phyloP scores from a whole-genome alignment of 2,113 vertebrate genomes.

The Cebus imitator region DNA sequence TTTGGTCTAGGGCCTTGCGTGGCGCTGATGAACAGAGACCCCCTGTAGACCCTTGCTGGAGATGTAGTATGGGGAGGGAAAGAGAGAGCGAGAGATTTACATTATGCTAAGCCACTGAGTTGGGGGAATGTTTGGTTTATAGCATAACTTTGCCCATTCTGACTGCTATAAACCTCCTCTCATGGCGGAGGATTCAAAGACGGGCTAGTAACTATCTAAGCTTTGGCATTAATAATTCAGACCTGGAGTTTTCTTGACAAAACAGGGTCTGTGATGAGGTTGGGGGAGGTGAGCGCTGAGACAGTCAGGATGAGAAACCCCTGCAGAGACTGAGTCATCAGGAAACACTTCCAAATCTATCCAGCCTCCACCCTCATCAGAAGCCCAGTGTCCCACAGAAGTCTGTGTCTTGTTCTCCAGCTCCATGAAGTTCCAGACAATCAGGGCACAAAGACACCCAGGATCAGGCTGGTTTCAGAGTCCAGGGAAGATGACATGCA shows the following conservation, averaged over 20 bases:
- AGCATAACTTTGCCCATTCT: background rate
- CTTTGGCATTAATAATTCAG: background rate
- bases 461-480: background rate
- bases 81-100: background rate
- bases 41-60: background rate
- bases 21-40: background rate
- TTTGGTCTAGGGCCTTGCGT: background rate
- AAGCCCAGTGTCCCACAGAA: background rate
- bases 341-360: background rate
- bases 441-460: background rate
- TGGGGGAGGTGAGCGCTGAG: background rate
- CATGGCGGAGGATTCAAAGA: background rate
- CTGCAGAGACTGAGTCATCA: conserved; percentile 16
- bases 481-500: background rate
- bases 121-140: background rate
- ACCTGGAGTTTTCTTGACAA: background rate
- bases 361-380: background rate
- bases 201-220: background rate
- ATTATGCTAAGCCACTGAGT: background rate
- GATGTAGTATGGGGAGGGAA: background rate
- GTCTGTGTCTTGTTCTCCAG: background rate
- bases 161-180: background rate
- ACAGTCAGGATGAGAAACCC: background rate
- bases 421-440: background rate
- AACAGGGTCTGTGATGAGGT: background rate